These are phyloP conservation scores for Phylloscopus trochilus DNA, from an alignment of 2,113 vertebrate genomes.

Conservation along the genomic window DNA sequence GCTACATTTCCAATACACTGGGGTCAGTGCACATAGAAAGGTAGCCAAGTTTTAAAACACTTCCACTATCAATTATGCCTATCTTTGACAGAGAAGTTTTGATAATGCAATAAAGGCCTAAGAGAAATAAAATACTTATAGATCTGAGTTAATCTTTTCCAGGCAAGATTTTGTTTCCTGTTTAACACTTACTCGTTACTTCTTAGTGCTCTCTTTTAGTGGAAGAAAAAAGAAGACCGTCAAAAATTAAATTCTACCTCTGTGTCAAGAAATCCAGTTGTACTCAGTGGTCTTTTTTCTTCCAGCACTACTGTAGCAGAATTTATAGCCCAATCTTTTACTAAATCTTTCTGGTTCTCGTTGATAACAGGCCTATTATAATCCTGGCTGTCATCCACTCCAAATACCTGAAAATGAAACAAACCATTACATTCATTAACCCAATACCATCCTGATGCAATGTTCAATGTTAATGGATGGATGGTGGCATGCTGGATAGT, in stretches of 20 bases:
- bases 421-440: constrained; percentile 71
- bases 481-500: constrained; percentile 44
- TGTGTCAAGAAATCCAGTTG: constrained; percentile 78
- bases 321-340: constrained; percentile 79
- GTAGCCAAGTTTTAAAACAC: not conserved
- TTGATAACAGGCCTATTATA: constrained; percentile 80
- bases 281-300: constrained; percentile 77
- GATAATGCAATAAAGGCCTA: not conserved
- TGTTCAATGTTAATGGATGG: constrained; percentile 55
- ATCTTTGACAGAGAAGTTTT: not conserved
- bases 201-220: constrained; percentile 61
- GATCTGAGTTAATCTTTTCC: not conserved
- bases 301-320: constrained; percentile 77
- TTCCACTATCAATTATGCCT: not conserved
- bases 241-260: constrained; percentile 81
- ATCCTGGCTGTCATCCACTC: constrained; percentile 88
- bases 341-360: constrained; percentile 80
- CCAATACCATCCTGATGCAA: constrained; percentile 49
- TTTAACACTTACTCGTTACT: constrained; percentile 36
- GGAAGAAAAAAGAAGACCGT: constrained; percentile 57
- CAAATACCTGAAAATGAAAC: constrained; percentile 88
- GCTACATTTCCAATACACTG: constrained; percentile 2
- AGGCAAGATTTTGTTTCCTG: constrained; percentile 15
- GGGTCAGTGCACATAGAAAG: not conserved
- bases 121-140: constrained; percentile 19